Evolutionary conservation across 2,113 vertebrate genomes (phyloP), one percentile per base, ranked within the genome.

Genomic region (Oxyruncus cristatus): DNA sequence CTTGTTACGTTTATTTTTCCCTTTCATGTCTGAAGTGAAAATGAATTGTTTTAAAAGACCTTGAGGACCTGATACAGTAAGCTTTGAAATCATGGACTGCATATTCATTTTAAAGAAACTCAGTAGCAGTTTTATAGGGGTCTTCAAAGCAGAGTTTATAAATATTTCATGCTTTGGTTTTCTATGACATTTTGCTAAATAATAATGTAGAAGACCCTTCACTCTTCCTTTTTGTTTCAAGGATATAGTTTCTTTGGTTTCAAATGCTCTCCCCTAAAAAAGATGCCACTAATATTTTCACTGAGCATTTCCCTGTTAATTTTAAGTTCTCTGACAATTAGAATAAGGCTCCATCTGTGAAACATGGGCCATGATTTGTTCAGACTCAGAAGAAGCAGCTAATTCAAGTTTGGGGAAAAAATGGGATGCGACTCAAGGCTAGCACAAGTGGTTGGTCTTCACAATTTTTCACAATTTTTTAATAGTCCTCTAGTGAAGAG

Each of bases 71-170:
- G 0, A 44, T 96, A 95, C 50, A 88, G 89, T 89, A 91, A 79
- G 97, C 95, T 97, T 94, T 95, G 96, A 94, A 96, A 93, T 95
- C 8, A 44, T 53, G 62, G 90, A 62, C 95, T 92, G 97, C 53
- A 46, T 93, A 94, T 97, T 97, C 89, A 96, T 97, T 91, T 95
- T 95, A 97, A 96, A 97, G 93, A 88, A 86, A 93, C 44, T 96
- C 92, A 76, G 91, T 59, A 67, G 81, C 87, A 88, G 47, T 80
- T 93, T 94, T 86, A 73, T 94, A 91, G 95, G 70, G 85, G 85
- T 96, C 95, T 96, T 98, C 96, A 96, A 96, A 97, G 90, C 53
- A 93, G 76, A 93, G 72, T 97, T 97, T 97, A 97, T 97, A 96
- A 97, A 97, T 98, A 94, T 97, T 97, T 95, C 72, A 95, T 97